Evolutionary conservation across 2,797 vertebrate genomes (phyloP).

Genomic region (Telmatherina bonti): DNA sequence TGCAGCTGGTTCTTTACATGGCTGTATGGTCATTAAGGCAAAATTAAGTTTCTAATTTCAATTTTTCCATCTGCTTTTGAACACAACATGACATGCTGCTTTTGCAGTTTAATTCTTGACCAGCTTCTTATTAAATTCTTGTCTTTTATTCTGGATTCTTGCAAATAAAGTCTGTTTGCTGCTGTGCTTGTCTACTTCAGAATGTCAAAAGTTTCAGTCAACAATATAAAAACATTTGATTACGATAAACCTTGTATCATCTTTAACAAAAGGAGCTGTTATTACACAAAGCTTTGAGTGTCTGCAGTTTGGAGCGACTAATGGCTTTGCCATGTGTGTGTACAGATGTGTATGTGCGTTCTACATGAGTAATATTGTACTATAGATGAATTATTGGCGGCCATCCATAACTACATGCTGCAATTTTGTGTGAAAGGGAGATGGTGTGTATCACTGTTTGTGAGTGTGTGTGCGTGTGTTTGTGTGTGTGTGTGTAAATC

Average conservation of each 20-base stretch:
- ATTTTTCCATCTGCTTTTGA: too few species aligned
- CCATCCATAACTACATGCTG: constrained; percentile 59
- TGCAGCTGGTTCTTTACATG: too few species aligned
- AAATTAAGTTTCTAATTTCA: too few species aligned
- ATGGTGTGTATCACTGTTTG: constrained; percentile 38
- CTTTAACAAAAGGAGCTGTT: constrained; percentile 51
- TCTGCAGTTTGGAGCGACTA: constrained; percentile 57
- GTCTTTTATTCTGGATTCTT: constrained; percentile 7
- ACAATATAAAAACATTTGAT: constrained; percentile 47
- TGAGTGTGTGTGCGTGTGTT: constrained; percentile 4
- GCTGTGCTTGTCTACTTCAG: constrained; percentile 30
- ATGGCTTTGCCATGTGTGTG: constrained; percentile 70
- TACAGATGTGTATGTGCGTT: constrained; percentile 39
- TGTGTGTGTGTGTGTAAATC: constrained; percentile 37
- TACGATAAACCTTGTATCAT: constrained; percentile 60
- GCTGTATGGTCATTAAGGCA: too few species aligned
- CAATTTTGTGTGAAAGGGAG: constrained; percentile 34
- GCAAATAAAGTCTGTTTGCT: constrained; percentile 14
- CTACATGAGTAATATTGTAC: constrained; percentile 71
- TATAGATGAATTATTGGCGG: constrained; percentile 76
- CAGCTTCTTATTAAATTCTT: constrained; percentile 17
- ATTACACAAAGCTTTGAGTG: constrained; percentile 52
- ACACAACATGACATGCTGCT: too few species aligned
- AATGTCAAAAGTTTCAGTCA: constrained; percentile 44
- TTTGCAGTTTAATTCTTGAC: neutral